Evolutionary conservation across 1,140 invertebrate species (phyloP).

Genomic region (Mamestra configurata): DNA sequence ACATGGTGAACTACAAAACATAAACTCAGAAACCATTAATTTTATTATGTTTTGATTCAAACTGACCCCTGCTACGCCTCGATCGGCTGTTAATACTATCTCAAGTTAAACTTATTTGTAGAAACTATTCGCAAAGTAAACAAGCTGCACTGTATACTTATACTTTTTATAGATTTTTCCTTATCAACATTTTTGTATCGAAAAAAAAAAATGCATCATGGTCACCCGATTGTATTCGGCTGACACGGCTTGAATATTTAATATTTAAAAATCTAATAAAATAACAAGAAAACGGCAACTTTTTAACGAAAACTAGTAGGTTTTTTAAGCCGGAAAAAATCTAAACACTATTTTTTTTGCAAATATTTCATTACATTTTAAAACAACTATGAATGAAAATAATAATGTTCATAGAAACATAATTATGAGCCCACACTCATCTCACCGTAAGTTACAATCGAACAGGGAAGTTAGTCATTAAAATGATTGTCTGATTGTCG

Average conservation of each 20-base stretch:
- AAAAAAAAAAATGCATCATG: not conserved
- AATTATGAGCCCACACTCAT: too few relatives aligned
- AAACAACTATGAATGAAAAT: too few relatives aligned
- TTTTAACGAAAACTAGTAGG: too few relatives aligned
- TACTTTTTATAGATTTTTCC: not conserved
- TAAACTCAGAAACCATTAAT: not conserved
- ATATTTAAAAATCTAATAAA: too few relatives aligned
- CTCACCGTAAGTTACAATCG: not conserved
- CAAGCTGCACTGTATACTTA: not conserved
- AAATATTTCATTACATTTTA: too few relatives aligned
- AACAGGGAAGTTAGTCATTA: constrained; percentile 25
- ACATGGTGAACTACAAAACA: not conserved
- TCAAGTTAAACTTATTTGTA: not conserved
- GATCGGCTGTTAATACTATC: not conserved
- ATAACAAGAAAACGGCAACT: too few relatives aligned
- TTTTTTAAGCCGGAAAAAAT: too few relatives aligned
- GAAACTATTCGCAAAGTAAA: not conserved
- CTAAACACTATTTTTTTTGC: too few relatives aligned
- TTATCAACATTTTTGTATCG: not conserved
- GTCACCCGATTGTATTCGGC: too few relatives aligned
- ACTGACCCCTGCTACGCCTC: not conserved
- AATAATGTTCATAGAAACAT: too few relatives aligned
- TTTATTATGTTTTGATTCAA: not conserved
- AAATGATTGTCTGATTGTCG: not conserved
- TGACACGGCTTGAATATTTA: too few relatives aligned